Conservation (phyloP, 2,888 invertebrate species). For the Vandiemenella viatica region DNA sequence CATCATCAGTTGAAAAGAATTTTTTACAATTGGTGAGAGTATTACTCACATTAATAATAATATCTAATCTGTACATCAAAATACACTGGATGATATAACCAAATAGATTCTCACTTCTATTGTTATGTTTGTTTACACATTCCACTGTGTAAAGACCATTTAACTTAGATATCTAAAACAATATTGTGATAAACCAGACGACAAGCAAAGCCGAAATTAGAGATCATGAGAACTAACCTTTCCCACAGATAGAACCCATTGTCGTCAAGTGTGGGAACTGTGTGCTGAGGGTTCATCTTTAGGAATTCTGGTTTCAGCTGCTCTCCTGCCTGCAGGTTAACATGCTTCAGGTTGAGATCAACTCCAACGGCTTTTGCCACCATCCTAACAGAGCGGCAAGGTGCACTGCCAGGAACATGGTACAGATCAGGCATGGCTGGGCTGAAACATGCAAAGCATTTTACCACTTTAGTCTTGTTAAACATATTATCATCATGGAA, state of each 20-base stretch:
- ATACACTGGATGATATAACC: neutral
- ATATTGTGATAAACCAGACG: too few relatives aligned
- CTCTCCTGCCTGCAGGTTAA: constrained; percentile 45
- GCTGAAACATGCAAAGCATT: too few relatives aligned
- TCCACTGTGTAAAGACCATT: too few relatives aligned
- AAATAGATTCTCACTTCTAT: constrained; percentile 4
- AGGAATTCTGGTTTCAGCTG: constrained; percentile 53
- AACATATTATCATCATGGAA: too few relatives aligned
- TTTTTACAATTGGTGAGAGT: neutral
- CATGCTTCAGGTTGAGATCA: constrained; percentile 44
- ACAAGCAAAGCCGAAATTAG: too few relatives aligned
- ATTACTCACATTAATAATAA: neutral
- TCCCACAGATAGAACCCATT: constrained; percentile 54
- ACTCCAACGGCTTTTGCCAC: constrained; percentile 49
- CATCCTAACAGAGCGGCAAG: constrained; percentile 48
- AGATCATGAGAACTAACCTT: too few relatives aligned
- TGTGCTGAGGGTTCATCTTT: constrained; percentile 58
- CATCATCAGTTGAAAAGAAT: neutral
- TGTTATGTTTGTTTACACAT: too few relatives aligned
- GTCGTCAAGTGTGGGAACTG: constrained; percentile 47
- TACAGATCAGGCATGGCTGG: constrained; percentile 57
- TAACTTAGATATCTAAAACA: too few relatives aligned
- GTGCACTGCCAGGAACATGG: constrained; percentile 44
- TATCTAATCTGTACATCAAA: neutral
- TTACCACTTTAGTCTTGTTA: too few relatives aligned